A percentile compares a stretch with the other conserved stretches of the same genome.
Conservation (phyloP, 2,797 vertebrate genomes). For the Phalanger gymnotis region DNA sequence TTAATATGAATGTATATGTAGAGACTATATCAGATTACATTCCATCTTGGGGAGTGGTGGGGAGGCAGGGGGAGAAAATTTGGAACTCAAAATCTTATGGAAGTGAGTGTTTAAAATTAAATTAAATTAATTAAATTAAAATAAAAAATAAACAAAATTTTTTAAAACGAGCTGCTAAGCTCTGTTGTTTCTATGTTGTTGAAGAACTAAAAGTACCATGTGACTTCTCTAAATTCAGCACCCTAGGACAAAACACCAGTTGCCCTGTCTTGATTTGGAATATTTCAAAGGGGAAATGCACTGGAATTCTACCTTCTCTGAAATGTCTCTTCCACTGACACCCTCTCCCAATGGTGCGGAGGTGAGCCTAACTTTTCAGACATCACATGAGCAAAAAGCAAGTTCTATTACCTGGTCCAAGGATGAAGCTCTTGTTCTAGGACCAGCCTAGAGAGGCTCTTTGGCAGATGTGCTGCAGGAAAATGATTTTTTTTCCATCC, state of each 20-base stretch:
- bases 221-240: neutral
- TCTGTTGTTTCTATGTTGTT: neutral
- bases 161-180: no score
- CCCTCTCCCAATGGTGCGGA: neutral
- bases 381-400: neutral
- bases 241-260: neutral
- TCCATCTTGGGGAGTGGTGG: no score
- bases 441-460: neutral
- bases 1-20: no score
- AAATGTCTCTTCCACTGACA: neutral
- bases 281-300: neutral
- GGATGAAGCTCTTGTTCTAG: neutral
- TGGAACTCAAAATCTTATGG: no score
- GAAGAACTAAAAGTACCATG: neutral
- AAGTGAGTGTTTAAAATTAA: no score
- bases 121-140: no score
- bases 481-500: neutral
- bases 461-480: neutral
- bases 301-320: neutral
- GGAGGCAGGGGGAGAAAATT: no score
- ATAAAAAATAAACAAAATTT: no score
- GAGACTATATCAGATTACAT: no score
- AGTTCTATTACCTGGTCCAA: neutral
- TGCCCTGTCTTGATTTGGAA: neutral
- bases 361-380: neutral